Evolutionary conservation across 2,888 invertebrate species (phyloP).

Genomic region (Chouioia cunea): DNA sequence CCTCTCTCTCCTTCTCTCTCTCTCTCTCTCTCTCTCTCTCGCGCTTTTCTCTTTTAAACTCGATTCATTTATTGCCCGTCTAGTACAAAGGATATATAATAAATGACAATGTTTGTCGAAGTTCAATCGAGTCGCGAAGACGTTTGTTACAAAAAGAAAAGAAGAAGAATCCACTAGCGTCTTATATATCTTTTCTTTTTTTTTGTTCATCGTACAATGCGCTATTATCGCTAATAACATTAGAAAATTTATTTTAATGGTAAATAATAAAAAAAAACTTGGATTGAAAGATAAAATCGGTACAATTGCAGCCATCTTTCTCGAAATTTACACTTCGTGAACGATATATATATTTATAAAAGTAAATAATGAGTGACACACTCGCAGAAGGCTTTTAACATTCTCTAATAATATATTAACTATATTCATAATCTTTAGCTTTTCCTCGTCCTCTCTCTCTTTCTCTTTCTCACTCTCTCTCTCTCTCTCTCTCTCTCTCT

Average conservation of each 20-base stretch:
- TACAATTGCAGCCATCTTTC: constrained; percentile 36
- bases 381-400: constrained; percentile 36
- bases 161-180: constrained; percentile 20
- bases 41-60: neutral
- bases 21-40: constrained; percentile 8
- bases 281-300: constrained; percentile 46
- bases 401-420: constrained; percentile 33
- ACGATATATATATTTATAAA: constrained; percentile 46
- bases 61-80: neutral
- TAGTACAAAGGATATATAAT: constrained; percentile 22
- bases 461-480: no score
- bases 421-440: constrained; percentile 38
- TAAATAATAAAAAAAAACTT: constrained; percentile 53
- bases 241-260: constrained; percentile 48
- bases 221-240: constrained; percentile 54
- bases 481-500: constrained; percentile 50
- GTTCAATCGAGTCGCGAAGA: constrained; percentile 42
- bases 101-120: constrained; percentile 21
- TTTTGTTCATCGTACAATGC: constrained; percentile 30
- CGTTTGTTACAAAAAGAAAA: constrained; percentile 35
- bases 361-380: constrained; percentile 53
- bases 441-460: no score
- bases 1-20: constrained; percentile 22
- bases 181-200: neutral
- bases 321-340: constrained; percentile 52